phyloP scores from a whole-genome alignment of 2,888 invertebrate genomes.

The Melanophora roralis region DNA sequence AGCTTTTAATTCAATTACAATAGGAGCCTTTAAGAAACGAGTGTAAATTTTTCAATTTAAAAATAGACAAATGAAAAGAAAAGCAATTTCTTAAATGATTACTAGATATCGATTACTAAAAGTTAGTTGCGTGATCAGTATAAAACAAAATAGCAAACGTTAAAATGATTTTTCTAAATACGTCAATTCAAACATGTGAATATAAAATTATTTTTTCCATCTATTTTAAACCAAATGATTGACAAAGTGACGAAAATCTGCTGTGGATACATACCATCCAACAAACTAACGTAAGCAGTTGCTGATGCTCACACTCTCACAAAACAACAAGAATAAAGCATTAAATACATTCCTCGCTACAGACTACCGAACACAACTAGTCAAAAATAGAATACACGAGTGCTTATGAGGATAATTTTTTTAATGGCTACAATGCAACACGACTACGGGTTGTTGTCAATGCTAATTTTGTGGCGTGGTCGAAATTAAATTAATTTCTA shows the following conservation, averaged over 20 bases:
- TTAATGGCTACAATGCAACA: too few species aligned
- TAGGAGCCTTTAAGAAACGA: too few species aligned
- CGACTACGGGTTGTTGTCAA: too few species aligned
- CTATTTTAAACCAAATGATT: constrained; percentile 25
- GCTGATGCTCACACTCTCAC: neutral
- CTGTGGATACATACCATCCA: neutral
- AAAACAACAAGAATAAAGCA: too few species aligned
- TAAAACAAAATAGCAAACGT: constrained; percentile 3
- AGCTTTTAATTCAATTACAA: too few species aligned
- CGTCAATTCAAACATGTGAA: constrained; percentile 17
- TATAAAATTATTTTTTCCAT: constrained; percentile 37
- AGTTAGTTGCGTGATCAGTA: constrained; percentile 4
- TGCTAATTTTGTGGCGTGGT: too few species aligned
- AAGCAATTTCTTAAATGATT: constrained; percentile 18
- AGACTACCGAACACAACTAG: too few species aligned
- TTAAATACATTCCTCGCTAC: too few species aligned
- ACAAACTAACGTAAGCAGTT: neutral
- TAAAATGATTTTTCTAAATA: constrained; percentile 24
- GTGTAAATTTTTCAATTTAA: too few species aligned
- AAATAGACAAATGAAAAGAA: neutral
- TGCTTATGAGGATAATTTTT: too few species aligned
- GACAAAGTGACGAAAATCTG: constrained; percentile 56
- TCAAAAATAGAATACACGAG: too few species aligned
- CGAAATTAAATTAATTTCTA: too few species aligned
- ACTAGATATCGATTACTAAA: constrained; percentile 40